Conservation (phyloP, 2,113 vertebrate species). For the Oncorhynchus mykiss region DNA sequence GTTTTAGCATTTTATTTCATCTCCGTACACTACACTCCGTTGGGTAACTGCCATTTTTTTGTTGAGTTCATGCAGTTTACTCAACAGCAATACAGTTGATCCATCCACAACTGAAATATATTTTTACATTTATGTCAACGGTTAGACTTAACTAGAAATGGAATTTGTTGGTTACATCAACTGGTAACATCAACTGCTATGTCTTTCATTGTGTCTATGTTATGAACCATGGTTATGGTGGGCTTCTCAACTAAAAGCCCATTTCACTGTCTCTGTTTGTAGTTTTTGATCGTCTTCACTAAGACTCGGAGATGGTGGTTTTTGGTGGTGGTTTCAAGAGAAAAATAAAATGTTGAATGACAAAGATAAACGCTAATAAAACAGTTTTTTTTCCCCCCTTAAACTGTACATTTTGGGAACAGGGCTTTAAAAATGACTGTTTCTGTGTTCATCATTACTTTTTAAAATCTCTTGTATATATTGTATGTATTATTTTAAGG, state of each 20-base stretch:
- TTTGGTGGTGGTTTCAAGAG: no score
- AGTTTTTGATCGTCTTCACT: not conserved
- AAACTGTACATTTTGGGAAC: conserved; percentile 20
- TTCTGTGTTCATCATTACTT: conserved; percentile 39
- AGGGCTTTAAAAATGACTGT: conserved; percentile 36
- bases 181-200: not conserved
- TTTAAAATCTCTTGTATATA: no score
- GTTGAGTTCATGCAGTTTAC: no score
- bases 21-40: no score
- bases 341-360: conserved; percentile 3
- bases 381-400: not conserved
- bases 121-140: not conserved
- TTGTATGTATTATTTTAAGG: no score
- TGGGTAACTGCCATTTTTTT: no score
- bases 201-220: not conserved
- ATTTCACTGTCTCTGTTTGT: not conserved
- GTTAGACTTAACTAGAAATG: not conserved
- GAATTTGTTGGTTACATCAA: not conserved
- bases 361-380: conserved; percentile 15
- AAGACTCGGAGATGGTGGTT: no score
- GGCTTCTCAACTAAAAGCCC: not conserved
- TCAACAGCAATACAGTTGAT: no score
- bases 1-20: no score
- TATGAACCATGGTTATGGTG: not conserved
- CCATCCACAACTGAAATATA: not conserved